Conservation (phyloP, 2,888 invertebrate species). For the Trachelus iudaicus region DNA sequence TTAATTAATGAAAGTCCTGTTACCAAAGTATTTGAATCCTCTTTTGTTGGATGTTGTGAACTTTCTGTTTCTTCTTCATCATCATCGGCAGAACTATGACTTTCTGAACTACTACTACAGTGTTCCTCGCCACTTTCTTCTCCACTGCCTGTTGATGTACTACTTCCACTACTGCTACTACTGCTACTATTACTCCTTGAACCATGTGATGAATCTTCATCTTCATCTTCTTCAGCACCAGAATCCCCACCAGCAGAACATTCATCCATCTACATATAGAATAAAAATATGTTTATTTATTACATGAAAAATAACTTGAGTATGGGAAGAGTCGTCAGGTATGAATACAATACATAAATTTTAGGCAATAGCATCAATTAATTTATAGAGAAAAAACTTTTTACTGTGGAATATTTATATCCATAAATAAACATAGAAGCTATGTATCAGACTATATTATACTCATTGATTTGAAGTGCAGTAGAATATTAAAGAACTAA, state of each 20-base stretch:
- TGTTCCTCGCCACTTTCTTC: constrained; percentile 60
- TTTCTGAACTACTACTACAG: constrained; percentile 55
- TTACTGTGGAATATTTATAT: neutral
- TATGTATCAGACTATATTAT: neutral
- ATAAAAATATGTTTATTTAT: neutral
- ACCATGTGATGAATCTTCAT: constrained; percentile 57
- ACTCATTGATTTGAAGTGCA: neutral
- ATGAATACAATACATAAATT: neutral
- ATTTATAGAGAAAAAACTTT: neutral
- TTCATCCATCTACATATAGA: constrained; percentile 53
- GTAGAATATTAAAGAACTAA: neutral
- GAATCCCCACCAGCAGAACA: constrained; percentile 62
- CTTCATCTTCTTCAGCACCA: constrained; percentile 61
- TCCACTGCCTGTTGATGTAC: constrained; percentile 56
- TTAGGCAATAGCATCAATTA: neutral
- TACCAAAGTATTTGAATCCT: constrained; percentile 49
- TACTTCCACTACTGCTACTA: constrained; percentile 54
- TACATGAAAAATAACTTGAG: neutral
- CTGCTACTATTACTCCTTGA: constrained; percentile 56
- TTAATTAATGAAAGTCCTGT: neutral
- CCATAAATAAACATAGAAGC: neutral
- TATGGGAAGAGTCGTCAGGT: neutral
- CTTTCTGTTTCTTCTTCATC: constrained; percentile 59
- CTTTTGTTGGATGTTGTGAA: constrained; percentile 45
- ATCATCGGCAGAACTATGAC: constrained; percentile 56